These are phyloP conservation scores for Hycleus cichorii DNA, from an alignment of 1,140 invertebrate genomes.

Conservation along the genomic window DNA sequence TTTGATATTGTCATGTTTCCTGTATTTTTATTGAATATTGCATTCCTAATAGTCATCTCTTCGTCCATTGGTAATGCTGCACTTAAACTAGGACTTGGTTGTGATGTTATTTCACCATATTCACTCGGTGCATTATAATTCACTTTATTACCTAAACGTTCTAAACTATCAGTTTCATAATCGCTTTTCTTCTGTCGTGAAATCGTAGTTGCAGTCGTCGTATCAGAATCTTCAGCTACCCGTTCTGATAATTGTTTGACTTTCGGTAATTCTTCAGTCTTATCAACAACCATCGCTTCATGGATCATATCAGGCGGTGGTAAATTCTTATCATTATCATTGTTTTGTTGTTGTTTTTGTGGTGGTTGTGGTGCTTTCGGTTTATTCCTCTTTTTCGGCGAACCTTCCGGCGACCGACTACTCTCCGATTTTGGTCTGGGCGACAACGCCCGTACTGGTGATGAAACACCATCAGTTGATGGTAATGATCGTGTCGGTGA, in stretches of 20 bases:
- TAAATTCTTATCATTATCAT: slow-evolving; percentile 8
- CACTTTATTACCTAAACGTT: slow-evolving; percentile 46
- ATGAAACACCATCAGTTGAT: slow-evolving; percentile 19
- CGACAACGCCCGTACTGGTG: slow-evolving; percentile 27
- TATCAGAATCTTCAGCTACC: neutral
- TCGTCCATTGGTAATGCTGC: slow-evolving; percentile 66
- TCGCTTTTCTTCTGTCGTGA: slow-evolving; percentile 48
- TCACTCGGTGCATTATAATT: slow-evolving; percentile 53
- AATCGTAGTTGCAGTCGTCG: slow-evolving; percentile 37
- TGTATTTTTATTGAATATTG: slow-evolving; percentile 53
- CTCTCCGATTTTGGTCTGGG: slow-evolving; percentile 29
- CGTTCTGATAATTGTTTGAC: neutral
- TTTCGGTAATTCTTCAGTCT: slow-evolving; percentile 37
- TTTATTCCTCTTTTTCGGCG: slow-evolving; percentile 9
- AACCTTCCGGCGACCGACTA: slow-evolving; percentile 3
- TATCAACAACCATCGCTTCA: slow-evolving; percentile 51
- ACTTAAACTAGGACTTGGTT: slow-evolving; percentile 60
- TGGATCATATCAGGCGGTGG: slow-evolving; percentile 52
- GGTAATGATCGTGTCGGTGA: slow-evolving; percentile 33
- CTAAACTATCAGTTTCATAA: slow-evolving; percentile 74
- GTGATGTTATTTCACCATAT: slow-evolving; percentile 53
- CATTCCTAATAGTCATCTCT: slow-evolving; percentile 68
- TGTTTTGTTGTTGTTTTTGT: neutral
- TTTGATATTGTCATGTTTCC: slow-evolving; percentile 52
- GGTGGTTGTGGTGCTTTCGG: slow-evolving; percentile 21